A percentile compares a stretch with the other conserved stretches of the same genome.
Evolutionary conservation across 2,888 invertebrate genomes (phyloP).

Genomic region (Chaitophorus viminalis): DNA sequence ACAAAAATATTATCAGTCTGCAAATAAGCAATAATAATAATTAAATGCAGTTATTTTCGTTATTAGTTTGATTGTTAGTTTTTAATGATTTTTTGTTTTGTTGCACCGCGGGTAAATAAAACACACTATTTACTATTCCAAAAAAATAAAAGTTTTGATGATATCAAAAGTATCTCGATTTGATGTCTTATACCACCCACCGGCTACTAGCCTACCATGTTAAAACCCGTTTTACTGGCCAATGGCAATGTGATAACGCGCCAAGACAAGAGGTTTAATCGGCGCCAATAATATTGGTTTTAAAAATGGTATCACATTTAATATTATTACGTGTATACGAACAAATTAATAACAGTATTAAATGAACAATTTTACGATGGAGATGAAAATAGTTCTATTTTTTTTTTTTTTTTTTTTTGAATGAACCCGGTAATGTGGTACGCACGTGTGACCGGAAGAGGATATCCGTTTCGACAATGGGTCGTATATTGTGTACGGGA

Average conservation of each 20-base stretch:
- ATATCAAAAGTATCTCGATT: too few species aligned
- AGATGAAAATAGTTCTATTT: background rate
- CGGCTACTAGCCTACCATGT: too few species aligned
- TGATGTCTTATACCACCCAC: too few species aligned
- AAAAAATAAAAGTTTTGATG: background rate
- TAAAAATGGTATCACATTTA: background rate
- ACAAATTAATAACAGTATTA: background rate
- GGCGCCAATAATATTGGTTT: background rate
- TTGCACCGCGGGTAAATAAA: too few species aligned
- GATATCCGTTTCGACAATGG: constrained; percentile 47
- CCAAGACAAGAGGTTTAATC: background rate
- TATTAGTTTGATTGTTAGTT: too few species aligned
- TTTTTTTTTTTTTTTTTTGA: background rate
- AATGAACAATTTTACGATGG: background rate
- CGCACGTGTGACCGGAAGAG: constrained; percentile 41
- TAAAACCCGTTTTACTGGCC: too few species aligned
- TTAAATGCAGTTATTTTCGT: too few species aligned
- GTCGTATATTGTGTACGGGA: constrained; percentile 25
- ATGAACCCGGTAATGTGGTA: constrained; percentile 24
- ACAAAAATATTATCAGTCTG: too few species aligned
- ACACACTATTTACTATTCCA: too few species aligned
- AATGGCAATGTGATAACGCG: too few species aligned
- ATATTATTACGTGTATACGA: background rate
- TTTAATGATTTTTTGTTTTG: too few species aligned
- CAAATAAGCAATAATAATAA: too few species aligned